phyloP scores from a whole-genome alignment of 2,888 invertebrate genomes.

The Tachina grossa region DNA sequence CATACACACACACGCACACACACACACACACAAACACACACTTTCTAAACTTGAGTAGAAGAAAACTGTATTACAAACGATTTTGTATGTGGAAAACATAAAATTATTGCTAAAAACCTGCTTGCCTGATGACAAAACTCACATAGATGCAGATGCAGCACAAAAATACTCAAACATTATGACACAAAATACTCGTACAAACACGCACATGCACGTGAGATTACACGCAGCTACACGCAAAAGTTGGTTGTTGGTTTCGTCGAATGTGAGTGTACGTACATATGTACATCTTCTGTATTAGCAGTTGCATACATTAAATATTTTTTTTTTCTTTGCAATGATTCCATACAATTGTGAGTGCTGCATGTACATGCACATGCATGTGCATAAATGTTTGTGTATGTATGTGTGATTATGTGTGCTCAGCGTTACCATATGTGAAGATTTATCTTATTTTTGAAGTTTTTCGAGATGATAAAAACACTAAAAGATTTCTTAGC shows the following conservation, averaged over 20 bases:
- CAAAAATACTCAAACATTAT: conserved; percentile 24
- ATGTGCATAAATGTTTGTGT: background rate
- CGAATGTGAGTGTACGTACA: background rate
- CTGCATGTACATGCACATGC: background rate
- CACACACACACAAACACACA: background rate
- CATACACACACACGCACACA: conserved; percentile 1
- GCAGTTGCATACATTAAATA: conserved; percentile 42
- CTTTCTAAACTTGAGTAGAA: conserved; percentile 36
- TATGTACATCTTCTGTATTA: background rate
- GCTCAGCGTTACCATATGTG: too few relatives aligned
- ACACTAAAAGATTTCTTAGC: too few relatives aligned
- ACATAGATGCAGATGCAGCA: conserved; percentile 80
- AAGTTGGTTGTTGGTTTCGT: background rate
- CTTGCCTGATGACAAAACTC: conserved; percentile 78
- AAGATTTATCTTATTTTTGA: too few relatives aligned
- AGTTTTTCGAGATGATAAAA: too few relatives aligned
- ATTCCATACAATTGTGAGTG: background rate
- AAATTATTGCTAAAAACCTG: conserved; percentile 74
- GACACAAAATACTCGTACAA: conserved; percentile 2
- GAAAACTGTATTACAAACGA: conserved; percentile 30
- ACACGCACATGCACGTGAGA: conserved; percentile 10
- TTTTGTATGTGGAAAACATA: conserved; percentile 23
- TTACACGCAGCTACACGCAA: conserved; percentile 26
- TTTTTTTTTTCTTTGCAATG: conserved; percentile 6
- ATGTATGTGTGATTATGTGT: background rate